phyloP scores from a whole-genome alignment of 2,888 invertebrate species.

The Agrenia bidenticulata region DNA sequence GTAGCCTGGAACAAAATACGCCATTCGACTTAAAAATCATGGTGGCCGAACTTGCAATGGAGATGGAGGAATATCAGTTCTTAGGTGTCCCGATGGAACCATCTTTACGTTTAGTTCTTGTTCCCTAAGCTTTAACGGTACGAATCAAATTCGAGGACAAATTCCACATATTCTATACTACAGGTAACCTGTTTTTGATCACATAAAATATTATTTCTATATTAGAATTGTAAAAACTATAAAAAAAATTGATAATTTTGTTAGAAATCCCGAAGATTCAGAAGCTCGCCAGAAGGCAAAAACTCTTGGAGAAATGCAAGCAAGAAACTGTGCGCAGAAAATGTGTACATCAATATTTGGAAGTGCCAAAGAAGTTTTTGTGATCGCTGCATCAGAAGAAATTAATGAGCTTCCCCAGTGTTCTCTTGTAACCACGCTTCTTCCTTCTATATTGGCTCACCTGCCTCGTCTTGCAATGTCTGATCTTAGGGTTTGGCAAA shows the following conservation, averaged over 20 bases:
- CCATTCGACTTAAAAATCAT: slow-evolving; percentile 80
- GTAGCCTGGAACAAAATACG: slow-evolving; percentile 71
- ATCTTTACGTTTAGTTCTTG: slow-evolving; percentile 87
- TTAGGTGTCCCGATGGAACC: slow-evolving; percentile 90
- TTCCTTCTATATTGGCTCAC: slow-evolving; percentile 83
- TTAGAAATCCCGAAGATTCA: slow-evolving; percentile 64
- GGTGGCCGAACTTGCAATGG: slow-evolving; percentile 93
- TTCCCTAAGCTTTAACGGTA: slow-evolving; percentile 93
- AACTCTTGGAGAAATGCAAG: slow-evolving; percentile 65
- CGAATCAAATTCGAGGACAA: slow-evolving; percentile 90
- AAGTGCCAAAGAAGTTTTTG: slow-evolving; percentile 45
- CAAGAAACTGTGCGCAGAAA: slow-evolving; percentile 68
- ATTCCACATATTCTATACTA: slow-evolving; percentile 89
- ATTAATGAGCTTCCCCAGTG: slow-evolving; percentile 63
- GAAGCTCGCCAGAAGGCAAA: slow-evolving; percentile 62
- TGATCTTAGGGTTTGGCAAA: slow-evolving; percentile 85
- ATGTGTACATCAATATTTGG: slow-evolving; percentile 48
- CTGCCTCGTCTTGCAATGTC: slow-evolving; percentile 76
- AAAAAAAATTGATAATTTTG: too few species aligned
- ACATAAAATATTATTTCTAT: too few species aligned
- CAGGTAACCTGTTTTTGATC: slow-evolving; percentile 62
- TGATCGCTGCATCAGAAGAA: slow-evolving; percentile 25
- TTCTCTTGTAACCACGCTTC: slow-evolving; percentile 69
- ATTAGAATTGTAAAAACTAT: slow-evolving; percentile 16
- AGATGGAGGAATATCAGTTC: slow-evolving; percentile 82